A percentile compares a stretch with the other conserved stretches of the same genome.
Evolutionary conservation across 1,140 invertebrate genomes (phyloP).

Genomic region (Aradophagus sp.): DNA sequence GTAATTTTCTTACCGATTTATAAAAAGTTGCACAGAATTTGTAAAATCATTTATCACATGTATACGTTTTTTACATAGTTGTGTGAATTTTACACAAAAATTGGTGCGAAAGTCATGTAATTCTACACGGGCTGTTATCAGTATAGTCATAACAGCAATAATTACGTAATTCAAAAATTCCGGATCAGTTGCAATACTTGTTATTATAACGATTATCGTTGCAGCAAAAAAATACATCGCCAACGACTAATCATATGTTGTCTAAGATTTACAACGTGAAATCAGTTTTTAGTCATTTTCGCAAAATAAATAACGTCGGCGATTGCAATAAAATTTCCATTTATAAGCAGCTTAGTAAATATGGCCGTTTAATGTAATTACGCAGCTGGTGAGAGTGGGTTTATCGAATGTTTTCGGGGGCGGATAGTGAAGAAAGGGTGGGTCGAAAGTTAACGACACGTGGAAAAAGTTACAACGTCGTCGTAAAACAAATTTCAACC

Average conservation of each 20-base stretch:
- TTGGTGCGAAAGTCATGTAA: too few relatives aligned
- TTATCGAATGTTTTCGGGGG: slow-evolving; percentile 6
- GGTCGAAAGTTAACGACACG: slow-evolving; percentile 18
- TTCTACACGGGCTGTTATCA: too few relatives aligned
- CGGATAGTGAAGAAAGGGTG: too few relatives aligned
- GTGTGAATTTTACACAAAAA: too few relatives aligned
- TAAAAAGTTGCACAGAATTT: too few relatives aligned
- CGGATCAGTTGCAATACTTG: too few relatives aligned
- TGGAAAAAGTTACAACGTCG: slow-evolving; percentile 1
- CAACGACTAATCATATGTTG: slow-evolving; percentile 17
- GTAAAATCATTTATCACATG: too few relatives aligned
- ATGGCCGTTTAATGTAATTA: slow-evolving; percentile 26
- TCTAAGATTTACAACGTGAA: slow-evolving; percentile 14
- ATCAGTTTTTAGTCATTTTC: slow-evolving; percentile 26
- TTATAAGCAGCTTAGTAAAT: slow-evolving; percentile 25
- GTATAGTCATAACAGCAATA: too few relatives aligned
- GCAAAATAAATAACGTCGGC: slow-evolving; percentile 10
- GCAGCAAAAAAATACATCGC: neutral
- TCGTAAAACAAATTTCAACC: slow-evolving; percentile 9
- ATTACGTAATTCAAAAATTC: too few relatives aligned
- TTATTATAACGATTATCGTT: too few relatives aligned
- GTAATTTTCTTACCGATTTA: too few relatives aligned
- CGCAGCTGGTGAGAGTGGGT: neutral
- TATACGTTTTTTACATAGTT: too few relatives aligned
- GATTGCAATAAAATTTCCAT: slow-evolving; percentile 34